These are phyloP conservation scores for Drosophila atripex DNA, from an alignment of 2,888 invertebrate genomes.

Conservation along the genomic window DNA sequence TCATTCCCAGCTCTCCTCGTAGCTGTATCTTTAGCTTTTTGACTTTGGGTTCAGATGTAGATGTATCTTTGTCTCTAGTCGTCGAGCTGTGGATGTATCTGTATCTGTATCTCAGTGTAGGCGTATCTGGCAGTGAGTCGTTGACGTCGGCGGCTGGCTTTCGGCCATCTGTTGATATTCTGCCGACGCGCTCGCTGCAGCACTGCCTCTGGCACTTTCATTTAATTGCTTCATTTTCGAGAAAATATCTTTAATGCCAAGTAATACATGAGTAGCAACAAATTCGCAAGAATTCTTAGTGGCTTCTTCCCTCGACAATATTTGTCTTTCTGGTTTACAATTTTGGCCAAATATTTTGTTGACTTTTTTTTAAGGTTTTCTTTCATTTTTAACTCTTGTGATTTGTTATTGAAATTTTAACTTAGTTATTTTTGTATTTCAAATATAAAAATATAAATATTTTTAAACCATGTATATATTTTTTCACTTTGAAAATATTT, in stretches of 20 bases:
- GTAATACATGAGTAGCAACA: too few relatives aligned
- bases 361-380: too few relatives aligned
- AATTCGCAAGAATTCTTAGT: too few relatives aligned
- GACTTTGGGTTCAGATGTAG: background rate
- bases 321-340: too few relatives aligned
- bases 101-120: slow-evolving; percentile 1
- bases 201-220: slow-evolving; percentile 18
- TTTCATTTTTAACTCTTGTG: too few relatives aligned
- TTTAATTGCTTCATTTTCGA: slow-evolving; percentile 20
- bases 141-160: slow-evolving; percentile 26
- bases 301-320: too few relatives aligned
- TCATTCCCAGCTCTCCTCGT: slow-evolving; percentile 6
- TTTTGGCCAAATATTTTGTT: too few relatives aligned
- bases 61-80: slow-evolving; percentile 2
- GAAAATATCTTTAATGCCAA: background rate
- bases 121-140: slow-evolving; percentile 1
- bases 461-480: too few relatives aligned
- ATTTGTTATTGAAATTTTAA: too few relatives aligned
- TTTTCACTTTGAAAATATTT: too few relatives aligned
- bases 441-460: too few relatives aligned
- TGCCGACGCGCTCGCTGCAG: slow-evolving; percentile 15
- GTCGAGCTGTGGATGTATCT: background rate
- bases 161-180: slow-evolving; percentile 46
- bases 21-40: slow-evolving; percentile 45
- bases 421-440: too few relatives aligned